These are phyloP conservation scores for Melanerpes formicivorus DNA, from an alignment of 2,113 vertebrate species.

Conservation along the genomic window DNA sequence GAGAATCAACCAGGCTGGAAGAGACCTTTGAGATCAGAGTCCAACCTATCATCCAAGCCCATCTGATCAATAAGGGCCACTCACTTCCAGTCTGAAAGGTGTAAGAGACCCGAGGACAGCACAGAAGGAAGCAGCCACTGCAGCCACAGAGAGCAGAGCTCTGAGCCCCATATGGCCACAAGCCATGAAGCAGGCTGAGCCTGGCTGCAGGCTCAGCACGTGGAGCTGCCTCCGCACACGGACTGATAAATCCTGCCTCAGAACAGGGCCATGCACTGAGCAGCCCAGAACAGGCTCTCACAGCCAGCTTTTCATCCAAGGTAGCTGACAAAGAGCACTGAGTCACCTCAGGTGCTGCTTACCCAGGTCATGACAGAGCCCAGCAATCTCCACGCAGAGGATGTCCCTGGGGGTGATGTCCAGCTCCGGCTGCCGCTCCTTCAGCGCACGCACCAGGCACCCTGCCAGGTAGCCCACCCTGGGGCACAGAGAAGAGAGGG, in stretches of 20 bases:
- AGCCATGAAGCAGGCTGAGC: neutral
- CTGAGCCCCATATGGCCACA: neutral
- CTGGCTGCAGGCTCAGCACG: neutral
- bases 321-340: neutral
- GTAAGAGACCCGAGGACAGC: neutral
- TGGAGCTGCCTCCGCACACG: neutral
- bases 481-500: neutral
- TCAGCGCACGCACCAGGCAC: slow-evolving; percentile 79
- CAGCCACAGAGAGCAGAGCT: neutral
- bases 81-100: neutral
- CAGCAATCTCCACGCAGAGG: slow-evolving; percentile 95
- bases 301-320: neutral
- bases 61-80: neutral
- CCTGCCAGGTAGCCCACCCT: slow-evolving; percentile 91
- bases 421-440: slow-evolving; percentile 87
- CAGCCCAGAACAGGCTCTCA: neutral
- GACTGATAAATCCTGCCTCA: neutral
- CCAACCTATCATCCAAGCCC: too few species aligned
- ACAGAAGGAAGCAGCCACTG: neutral
- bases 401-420: slow-evolving; percentile 84
- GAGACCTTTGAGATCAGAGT: too few species aligned
- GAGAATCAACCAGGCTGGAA: too few species aligned
- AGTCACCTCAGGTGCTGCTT: neutral
- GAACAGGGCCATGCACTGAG: neutral
- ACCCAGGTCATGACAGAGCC: slow-evolving; percentile 97